A percentile compares a stretch with the other conserved stretches of the same genome.
These are phyloP conservation scores for Hoplostethus mediterraneus DNA, from an alignment of 2,797 vertebrate species.

Conservation along the genomic window DNA sequence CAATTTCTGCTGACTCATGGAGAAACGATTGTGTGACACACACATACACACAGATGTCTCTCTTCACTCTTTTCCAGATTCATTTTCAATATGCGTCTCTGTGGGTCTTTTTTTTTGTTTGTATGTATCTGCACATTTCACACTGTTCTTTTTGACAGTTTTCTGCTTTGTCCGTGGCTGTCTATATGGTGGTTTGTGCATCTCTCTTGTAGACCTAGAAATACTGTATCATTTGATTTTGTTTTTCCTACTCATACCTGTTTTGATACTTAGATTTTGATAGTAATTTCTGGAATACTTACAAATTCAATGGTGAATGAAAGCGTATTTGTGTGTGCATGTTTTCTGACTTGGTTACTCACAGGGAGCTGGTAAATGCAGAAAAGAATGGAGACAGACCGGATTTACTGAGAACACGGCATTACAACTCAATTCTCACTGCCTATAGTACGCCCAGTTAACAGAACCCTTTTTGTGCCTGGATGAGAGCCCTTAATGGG, in stretches of 20 bases:
- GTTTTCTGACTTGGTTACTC: background rate
- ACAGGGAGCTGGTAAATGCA: conserved; percentile 36
- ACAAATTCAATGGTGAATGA: conserved; percentile 2
- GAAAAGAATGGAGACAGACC: conserved; percentile 18
- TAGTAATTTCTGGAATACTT: conserved; percentile 1
- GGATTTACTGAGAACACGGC: conserved; percentile 41
- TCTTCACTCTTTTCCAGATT: conserved; percentile 41
- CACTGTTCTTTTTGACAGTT: conserved; percentile 12
- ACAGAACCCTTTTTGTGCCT: conserved; percentile 19
- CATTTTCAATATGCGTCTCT: conserved; percentile 34
- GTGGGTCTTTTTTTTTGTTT: too few species aligned
- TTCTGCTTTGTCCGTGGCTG: background rate
- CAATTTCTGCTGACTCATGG: conserved; percentile 68
- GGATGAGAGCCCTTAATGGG: background rate
- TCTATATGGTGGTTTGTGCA: background rate
- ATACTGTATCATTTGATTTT: background rate
- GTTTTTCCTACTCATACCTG: too few species aligned
- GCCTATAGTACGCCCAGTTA: conserved; percentile 25
- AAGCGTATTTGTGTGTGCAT: conserved; percentile 2
- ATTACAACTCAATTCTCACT: conserved; percentile 34
- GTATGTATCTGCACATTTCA: conserved; percentile 14
- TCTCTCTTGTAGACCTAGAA: background rate
- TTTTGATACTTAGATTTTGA: background rate
- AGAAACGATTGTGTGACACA: conserved; percentile 49
- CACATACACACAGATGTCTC: conserved; percentile 57